phyloP scores from a whole-genome alignment of 2,797 vertebrate genomes.

The Eospalax fontanierii region DNA sequence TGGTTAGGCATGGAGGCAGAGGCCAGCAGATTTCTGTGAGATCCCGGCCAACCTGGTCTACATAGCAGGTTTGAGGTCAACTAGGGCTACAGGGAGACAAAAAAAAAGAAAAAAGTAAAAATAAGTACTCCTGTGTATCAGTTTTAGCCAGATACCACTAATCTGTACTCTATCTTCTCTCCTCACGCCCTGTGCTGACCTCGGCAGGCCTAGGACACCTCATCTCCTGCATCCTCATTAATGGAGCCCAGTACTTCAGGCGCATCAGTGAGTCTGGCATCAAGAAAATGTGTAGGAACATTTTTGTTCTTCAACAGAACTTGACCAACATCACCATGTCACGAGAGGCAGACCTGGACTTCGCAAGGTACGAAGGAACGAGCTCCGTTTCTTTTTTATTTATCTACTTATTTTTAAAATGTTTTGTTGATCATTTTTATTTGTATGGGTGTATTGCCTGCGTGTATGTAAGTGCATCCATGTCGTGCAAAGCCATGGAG shows the following conservation, averaged over 20 bases:
- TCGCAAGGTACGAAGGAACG: slow-evolving; percentile 93
- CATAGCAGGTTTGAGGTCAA: no score
- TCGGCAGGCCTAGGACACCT: slow-evolving; percentile 96
- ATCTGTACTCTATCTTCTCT: not conserved
- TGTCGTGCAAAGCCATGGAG: no score
- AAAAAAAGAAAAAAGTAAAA: no score
- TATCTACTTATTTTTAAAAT: no score
- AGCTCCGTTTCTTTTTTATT: no score
- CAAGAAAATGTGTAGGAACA: slow-evolving; percentile 99
- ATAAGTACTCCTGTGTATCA: fast-evolving
- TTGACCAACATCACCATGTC: slow-evolving; percentile 99
- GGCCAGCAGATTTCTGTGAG: no score
- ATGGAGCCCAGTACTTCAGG: slow-evolving; percentile 98
- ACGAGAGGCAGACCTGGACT: slow-evolving; percentile 97
- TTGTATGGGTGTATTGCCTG: no score
- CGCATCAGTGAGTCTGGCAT: slow-evolving; percentile 99
- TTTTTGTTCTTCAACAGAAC: slow-evolving; percentile 99
- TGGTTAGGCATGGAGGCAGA: no score
- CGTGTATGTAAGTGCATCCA: no score
- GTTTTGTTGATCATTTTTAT: no score
- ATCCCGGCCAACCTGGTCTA: no score
- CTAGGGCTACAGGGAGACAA: no score
- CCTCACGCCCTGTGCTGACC: not conserved
- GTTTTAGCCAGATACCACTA: not conserved
- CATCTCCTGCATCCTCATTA: slow-evolving; percentile 99